Conservation (phyloP, 2,888 invertebrate genomes). For the Acheta domesticus region DNA sequence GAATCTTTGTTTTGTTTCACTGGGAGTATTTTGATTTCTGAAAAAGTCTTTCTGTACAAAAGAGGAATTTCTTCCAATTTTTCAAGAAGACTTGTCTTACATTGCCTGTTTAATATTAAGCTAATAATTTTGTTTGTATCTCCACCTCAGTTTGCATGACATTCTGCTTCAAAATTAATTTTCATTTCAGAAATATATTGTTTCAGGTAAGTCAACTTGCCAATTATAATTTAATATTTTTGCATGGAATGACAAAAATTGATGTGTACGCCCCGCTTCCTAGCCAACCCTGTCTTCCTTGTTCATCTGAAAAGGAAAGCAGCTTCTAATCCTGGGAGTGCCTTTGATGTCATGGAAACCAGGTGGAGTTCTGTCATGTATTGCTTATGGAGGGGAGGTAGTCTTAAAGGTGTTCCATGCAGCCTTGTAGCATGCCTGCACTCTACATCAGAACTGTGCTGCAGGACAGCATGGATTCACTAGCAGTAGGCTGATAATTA, state of each 20-base stretch:
- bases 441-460: constrained; percentile 3
- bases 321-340: constrained; percentile 23
- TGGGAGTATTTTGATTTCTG: too few species aligned
- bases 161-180: too few species aligned
- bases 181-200: too few species aligned
- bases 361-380: constrained; percentile 30
- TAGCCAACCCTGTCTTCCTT: too few species aligned
- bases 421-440: constrained; percentile 35
- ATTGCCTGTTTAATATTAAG: too few species aligned
- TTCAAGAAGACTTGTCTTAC: too few species aligned
- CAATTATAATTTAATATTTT: background rate
- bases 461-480: constrained; percentile 26
- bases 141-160: too few species aligned
- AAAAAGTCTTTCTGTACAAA: too few species aligned
- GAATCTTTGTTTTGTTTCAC: too few species aligned
- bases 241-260: background rate
- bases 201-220: too few species aligned
- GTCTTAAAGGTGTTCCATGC: constrained; percentile 38
- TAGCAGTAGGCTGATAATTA: constrained; percentile 12
- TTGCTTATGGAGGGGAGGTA: constrained; percentile 34
- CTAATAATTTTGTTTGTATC: too few species aligned
- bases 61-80: too few species aligned
- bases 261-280: background rate
- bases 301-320: constrained; percentile 27
- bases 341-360: constrained; percentile 24